These are phyloP conservation scores for Liposcelis brunnea DNA, from an alignment of 2,888 invertebrate species.

Conservation along the genomic window DNA sequence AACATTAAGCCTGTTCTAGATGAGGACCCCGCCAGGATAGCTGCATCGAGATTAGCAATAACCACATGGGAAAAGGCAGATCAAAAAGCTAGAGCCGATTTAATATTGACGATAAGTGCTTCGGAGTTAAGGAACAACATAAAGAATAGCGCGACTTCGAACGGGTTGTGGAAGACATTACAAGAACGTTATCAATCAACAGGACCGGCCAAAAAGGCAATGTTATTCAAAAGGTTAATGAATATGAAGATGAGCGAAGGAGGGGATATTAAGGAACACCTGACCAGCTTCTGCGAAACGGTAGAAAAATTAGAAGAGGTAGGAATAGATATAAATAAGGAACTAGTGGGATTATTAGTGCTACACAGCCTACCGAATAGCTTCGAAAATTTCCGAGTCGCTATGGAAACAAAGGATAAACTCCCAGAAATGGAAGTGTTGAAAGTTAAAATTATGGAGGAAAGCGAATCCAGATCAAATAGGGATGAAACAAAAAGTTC, in stretches of 20 bases:
- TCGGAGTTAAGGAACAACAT: slow-evolving; percentile 17
- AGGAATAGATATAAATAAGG: slow-evolving; percentile 20
- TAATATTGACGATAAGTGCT: slow-evolving; percentile 15
- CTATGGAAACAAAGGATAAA: slow-evolving; percentile 22
- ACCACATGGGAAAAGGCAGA: slow-evolving; percentile 15
- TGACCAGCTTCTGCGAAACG: slow-evolving; percentile 22
- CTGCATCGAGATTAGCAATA: too few relatives aligned
- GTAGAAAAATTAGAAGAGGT: slow-evolving; percentile 23
- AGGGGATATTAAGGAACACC: slow-evolving; percentile 21
- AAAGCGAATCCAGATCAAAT: slow-evolving; percentile 6
- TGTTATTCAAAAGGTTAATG: slow-evolving; percentile 23
- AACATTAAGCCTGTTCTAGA: too few relatives aligned
- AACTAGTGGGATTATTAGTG: slow-evolving; percentile 21
- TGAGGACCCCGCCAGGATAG: too few relatives aligned
- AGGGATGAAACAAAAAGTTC: too few relatives aligned
- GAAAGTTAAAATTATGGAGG: slow-evolving; percentile 17
- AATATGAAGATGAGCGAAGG: slow-evolving; percentile 21
- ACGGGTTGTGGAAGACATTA: slow-evolving; percentile 23
- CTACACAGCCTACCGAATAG: slow-evolving; percentile 21
- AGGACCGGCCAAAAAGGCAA: slow-evolving; percentile 25
- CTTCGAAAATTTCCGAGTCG: slow-evolving; percentile 23
- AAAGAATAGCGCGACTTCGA: slow-evolving; percentile 19
- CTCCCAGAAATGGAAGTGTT: slow-evolving; percentile 19
- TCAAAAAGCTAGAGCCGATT: slow-evolving; percentile 16
- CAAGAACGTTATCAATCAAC: slow-evolving; percentile 22